These are phyloP conservation scores for Candidula unifasciata DNA, from an alignment of 2,888 invertebrate genomes.

Conservation along the genomic window DNA sequence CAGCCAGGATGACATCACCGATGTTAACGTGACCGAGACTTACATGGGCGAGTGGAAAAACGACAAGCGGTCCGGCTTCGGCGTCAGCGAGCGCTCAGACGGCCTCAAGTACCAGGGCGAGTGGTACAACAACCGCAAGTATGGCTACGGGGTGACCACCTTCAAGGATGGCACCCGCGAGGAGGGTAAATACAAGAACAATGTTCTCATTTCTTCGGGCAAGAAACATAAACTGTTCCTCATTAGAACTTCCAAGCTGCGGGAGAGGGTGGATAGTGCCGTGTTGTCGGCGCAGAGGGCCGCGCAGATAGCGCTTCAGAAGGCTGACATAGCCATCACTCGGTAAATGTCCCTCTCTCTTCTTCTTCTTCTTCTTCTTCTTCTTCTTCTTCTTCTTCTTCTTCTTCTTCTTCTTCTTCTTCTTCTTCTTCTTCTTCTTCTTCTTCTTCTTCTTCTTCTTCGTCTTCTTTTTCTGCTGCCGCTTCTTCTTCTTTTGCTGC, in stretches of 20 bases:
- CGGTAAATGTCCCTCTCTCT: conserved; percentile 80
- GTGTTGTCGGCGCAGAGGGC: conserved; percentile 96
- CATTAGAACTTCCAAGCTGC: conserved; percentile 96
- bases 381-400: neutral
- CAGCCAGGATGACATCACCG: conserved; percentile 89
- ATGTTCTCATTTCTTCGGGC: conserved; percentile 97
- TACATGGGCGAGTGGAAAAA: conserved; percentile 99
- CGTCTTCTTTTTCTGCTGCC: neutral
- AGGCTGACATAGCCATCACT: conserved; percentile 97
- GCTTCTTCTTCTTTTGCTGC: neutral
- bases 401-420: neutral
- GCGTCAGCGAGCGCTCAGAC: conserved; percentile 97
- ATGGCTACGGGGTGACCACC: conserved; percentile 98
- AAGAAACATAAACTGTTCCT: conserved; percentile 94
- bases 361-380: conserved; percentile 11
- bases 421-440: neutral
- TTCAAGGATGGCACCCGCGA: conserved; percentile 96
- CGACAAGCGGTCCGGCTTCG: conserved; percentile 98
- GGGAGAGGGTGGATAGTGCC: conserved; percentile 97
- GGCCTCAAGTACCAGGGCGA: conserved; percentile 99
- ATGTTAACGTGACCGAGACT: conserved; percentile 96
- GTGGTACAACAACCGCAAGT: conserved; percentile 99
- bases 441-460: neutral
- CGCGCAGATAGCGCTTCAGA: conserved; percentile 97
- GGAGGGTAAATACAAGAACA: conserved; percentile 99